A percentile compares a stretch with the other conserved stretches of the same genome.
phyloP scores from a whole-genome alignment of 2,113 vertebrate species.

The Calyptomena viridis region DNA sequence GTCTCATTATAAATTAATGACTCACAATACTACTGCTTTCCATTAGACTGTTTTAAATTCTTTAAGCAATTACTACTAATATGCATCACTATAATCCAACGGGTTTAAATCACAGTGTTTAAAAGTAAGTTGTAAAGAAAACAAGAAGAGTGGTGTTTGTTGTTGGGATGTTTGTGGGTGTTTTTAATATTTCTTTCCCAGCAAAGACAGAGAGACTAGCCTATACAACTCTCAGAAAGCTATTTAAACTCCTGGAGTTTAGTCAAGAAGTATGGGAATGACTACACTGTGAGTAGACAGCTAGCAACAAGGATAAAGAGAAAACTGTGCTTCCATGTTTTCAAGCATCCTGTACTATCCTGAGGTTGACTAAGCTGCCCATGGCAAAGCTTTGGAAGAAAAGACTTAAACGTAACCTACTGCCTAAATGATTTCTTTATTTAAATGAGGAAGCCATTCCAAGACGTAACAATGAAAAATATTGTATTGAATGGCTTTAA shows the following conservation, averaged over 20 bases:
- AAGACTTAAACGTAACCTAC: not conserved
- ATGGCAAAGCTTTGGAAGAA: not conserved
- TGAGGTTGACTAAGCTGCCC: not conserved
- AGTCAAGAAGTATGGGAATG: not conserved
- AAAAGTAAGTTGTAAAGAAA: not conserved
- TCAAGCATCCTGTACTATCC: not conserved
- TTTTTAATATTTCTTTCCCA: not conserved
- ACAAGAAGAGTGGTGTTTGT: not conserved
- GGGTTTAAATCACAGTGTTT: not conserved
- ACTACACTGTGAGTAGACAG: not conserved
- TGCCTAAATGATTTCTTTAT: not conserved
- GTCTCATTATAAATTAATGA: not conserved
- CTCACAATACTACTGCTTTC: not conserved
- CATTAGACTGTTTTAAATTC: not conserved
- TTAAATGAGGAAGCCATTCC: not conserved
- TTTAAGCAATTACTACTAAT: not conserved
- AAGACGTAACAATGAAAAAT: not conserved
- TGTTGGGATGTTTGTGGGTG: too few species aligned
- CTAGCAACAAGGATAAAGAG: not conserved
- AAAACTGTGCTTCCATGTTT: not conserved
- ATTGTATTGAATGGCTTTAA: not conserved
- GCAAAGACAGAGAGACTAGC: not conserved
- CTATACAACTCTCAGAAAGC: not conserved
- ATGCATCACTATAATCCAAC: not conserved
- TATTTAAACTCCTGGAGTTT: not conserved